Evolutionary conservation across 2,888 invertebrate species (phyloP).

Genomic region (Tricholauxania praeusta): DNA sequence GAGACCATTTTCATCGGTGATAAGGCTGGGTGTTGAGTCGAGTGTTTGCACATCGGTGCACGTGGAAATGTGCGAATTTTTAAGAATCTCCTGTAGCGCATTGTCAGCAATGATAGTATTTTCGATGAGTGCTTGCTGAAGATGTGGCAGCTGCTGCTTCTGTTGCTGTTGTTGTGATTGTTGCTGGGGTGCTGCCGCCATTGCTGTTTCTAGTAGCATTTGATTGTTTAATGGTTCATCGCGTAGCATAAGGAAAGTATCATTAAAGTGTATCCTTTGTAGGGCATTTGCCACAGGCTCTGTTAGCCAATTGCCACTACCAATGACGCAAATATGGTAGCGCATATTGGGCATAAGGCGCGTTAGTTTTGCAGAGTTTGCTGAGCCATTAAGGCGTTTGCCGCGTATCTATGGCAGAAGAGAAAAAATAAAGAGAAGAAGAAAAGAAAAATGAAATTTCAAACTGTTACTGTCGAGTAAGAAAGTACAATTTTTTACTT

Average conservation of each 20-base stretch:
- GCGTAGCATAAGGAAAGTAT: conserved; percentile 53
- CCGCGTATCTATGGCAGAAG: conserved; percentile 76
- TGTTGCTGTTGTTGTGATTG: conserved; percentile 44
- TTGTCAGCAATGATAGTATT: conserved; percentile 74
- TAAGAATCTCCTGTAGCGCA: conserved; percentile 71
- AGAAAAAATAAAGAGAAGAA: neutral
- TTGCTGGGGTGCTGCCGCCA: conserved; percentile 31
- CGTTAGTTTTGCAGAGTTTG: conserved; percentile 80
- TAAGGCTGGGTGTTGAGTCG: conserved; percentile 76
- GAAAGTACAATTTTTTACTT: too few species aligned
- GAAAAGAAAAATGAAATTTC: conserved; percentile 16
- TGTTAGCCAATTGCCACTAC: conserved; percentile 81
- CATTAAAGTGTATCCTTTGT: conserved; percentile 64
- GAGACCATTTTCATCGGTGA: conserved; percentile 70
- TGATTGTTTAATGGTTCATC: conserved; percentile 48
- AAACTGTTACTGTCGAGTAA: neutral
- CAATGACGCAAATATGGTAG: conserved; percentile 89
- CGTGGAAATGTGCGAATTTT: conserved; percentile 80
- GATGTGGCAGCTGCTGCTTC: conserved; percentile 48
- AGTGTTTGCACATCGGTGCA: conserved; percentile 83
- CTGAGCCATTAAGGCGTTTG: conserved; percentile 79
- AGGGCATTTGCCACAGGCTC: conserved; percentile 62
- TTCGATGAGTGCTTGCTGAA: conserved; percentile 56
- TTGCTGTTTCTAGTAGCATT: conserved; percentile 10
- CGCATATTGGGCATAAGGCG: conserved; percentile 83